These are phyloP conservation scores for Antheraea pernyi DNA, from an alignment of 1,140 invertebrate genomes.

Conservation along the genomic window DNA sequence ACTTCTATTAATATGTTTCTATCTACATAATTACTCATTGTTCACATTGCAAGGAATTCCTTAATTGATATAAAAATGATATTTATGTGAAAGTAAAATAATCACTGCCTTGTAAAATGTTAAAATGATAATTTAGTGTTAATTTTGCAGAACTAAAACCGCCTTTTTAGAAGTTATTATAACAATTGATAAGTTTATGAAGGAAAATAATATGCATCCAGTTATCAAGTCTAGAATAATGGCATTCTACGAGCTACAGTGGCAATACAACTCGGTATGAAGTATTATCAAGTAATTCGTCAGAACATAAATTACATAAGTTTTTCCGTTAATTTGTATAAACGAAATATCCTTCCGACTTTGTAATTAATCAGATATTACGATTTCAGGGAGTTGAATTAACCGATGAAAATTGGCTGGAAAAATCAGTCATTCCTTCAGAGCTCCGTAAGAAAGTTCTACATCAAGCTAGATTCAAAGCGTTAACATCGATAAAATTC, in stretches of 20 bases:
- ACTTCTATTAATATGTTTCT: too few relatives aligned
- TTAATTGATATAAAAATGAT: too few relatives aligned
- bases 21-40: too few relatives aligned
- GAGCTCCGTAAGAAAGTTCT: slow-evolving; percentile 68
- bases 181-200: slow-evolving; percentile 71
- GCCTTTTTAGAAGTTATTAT: slow-evolving; percentile 72
- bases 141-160: slow-evolving; percentile 58
- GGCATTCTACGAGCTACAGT: slow-evolving; percentile 73
- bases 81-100: too few relatives aligned
- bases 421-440: slow-evolving; percentile 59
- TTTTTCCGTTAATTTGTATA: not conserved
- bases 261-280: slow-evolving; percentile 72
- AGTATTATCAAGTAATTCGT: not conserved
- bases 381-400: slow-evolving; percentile 59
- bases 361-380: not conserved
- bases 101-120: too few relatives aligned
- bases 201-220: slow-evolving; percentile 67
- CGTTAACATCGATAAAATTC: slow-evolving; percentile 61
- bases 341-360: too few relatives aligned
- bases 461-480: slow-evolving; percentile 68
- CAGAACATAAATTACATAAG: not conserved
- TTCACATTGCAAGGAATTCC: too few relatives aligned
- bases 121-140: not conserved
- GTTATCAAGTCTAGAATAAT: slow-evolving; percentile 68
- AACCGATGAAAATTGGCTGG: slow-evolving; percentile 68